A percentile compares a stretch with the other conserved stretches of the same genome.
phyloP scores from a whole-genome alignment of 2,797 vertebrate genomes.

The Sebastes nivosus region DNA sequence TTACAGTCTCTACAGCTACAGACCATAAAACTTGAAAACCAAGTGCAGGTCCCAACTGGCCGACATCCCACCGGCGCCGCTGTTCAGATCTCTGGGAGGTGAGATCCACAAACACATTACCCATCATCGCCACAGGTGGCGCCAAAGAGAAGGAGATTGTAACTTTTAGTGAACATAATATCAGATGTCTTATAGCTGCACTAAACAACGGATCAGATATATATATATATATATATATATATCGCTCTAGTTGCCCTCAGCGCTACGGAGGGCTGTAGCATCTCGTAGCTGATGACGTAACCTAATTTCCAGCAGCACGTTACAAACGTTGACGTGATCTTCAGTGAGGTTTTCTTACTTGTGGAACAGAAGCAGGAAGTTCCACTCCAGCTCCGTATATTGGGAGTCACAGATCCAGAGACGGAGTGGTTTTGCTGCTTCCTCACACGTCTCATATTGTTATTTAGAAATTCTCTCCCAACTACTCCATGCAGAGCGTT shows the following conservation, averaged over 20 bases:
- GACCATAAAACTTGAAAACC: neutral
- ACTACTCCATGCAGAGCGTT: slow-evolving; percentile 4
- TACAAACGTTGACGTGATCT: neutral
- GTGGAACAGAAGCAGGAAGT: neutral
- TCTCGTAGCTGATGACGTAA: neutral
- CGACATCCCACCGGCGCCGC: neutral
- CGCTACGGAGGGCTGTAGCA: neutral
- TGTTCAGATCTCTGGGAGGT: too few species aligned
- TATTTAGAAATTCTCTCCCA: neutral
- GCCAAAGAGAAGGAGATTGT: too few species aligned
- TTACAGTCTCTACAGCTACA: neutral
- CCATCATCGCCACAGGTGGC: too few species aligned
- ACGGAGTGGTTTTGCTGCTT: neutral
- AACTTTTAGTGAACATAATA: too few species aligned
- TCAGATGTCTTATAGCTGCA: too few species aligned
- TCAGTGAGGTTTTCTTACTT: neutral
- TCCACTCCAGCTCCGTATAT: neutral
- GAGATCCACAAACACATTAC: too few species aligned
- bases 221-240: too few species aligned
- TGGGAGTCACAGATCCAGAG: neutral
- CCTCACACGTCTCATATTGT: neutral
- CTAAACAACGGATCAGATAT: too few species aligned
- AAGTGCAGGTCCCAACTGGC: neutral
- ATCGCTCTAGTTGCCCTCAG: too few species aligned
- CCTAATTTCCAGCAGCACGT: neutral